phyloP scores from a whole-genome alignment of 2,113 vertebrate genomes.

The Dipodomys ordii region DNA sequence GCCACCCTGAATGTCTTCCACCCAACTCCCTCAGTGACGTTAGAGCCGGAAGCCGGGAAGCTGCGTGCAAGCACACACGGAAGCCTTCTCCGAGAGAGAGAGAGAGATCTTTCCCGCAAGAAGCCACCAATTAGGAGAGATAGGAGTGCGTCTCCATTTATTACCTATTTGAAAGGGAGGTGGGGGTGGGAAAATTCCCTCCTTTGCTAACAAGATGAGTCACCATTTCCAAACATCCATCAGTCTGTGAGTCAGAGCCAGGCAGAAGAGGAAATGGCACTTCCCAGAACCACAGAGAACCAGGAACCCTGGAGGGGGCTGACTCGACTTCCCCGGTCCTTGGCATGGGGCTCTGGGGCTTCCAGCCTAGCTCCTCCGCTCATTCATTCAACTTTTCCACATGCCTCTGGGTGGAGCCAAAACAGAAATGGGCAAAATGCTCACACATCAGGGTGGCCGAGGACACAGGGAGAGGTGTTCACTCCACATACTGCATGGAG shows the following conservation, averaged over 20 bases:
- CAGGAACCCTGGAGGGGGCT: neutral
- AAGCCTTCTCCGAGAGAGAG: constrained; percentile 40
- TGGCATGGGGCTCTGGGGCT: neutral
- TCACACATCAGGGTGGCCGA: neutral
- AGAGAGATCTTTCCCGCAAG: constrained; percentile 57
- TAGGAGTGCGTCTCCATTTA: constrained; percentile 61
- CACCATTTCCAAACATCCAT: constrained; percentile 81
- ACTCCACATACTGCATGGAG: too few species aligned
- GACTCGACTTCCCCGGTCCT: constrained; percentile 54
- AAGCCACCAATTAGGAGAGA: constrained; percentile 67
- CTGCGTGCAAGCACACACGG: neutral
- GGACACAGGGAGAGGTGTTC: neutral
- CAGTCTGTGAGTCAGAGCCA: constrained; percentile 70
- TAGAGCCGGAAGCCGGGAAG: neutral
- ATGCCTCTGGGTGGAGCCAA: neutral
- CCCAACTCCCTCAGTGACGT: neutral
- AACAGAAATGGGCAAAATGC: neutral
- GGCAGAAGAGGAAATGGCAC: constrained; percentile 55
- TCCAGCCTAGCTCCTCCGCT: neutral
- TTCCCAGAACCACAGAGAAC: constrained; percentile 54
- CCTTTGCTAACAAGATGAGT: constrained; percentile 77
- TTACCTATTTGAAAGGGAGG: constrained; percentile 65
- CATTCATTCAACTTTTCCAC: neutral
- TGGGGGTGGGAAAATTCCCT: constrained; percentile 64
- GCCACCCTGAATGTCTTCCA: neutral